These are phyloP conservation scores for Acropternis orthonyx DNA, from an alignment of 2,797 vertebrate species.

Conservation along the genomic window DNA sequence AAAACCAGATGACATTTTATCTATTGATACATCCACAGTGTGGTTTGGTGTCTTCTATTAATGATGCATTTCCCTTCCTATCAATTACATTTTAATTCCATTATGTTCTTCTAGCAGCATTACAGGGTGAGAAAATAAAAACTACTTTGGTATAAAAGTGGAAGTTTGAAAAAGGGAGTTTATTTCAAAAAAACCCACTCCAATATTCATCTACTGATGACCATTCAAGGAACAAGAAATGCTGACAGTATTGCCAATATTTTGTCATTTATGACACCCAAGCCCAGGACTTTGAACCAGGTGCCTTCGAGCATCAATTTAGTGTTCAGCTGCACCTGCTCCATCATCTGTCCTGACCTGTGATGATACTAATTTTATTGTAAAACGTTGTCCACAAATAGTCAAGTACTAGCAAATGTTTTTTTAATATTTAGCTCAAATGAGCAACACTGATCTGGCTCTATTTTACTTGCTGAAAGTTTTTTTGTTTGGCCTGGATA, in stretches of 20 bases:
- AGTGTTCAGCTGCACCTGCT: neutral
- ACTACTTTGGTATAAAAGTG: neutral
- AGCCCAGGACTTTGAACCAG: neutral
- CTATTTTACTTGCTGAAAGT: neutral
- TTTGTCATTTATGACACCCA: neutral
- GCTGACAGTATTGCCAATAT: neutral
- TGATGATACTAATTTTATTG: neutral
- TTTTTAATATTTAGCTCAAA: neutral
- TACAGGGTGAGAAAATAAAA: neutral
- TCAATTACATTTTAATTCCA: neutral
- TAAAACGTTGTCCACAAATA: neutral
- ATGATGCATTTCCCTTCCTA: neutral
- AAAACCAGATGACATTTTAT: neutral
- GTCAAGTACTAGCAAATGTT: neutral
- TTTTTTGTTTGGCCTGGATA: neutral
- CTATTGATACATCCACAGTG: neutral
- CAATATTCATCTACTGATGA: neutral
- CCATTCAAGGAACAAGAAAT: neutral
- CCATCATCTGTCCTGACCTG: rapidly evolving
- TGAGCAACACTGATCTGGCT: neutral
- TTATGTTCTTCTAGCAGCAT: neutral
- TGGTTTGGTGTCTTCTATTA: neutral
- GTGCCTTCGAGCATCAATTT: neutral
- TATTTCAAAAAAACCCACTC: neutral
- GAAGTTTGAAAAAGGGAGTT: neutral